Conservation (phyloP, 2,113 vertebrate species). For the Hiodon alosoides region DNA sequence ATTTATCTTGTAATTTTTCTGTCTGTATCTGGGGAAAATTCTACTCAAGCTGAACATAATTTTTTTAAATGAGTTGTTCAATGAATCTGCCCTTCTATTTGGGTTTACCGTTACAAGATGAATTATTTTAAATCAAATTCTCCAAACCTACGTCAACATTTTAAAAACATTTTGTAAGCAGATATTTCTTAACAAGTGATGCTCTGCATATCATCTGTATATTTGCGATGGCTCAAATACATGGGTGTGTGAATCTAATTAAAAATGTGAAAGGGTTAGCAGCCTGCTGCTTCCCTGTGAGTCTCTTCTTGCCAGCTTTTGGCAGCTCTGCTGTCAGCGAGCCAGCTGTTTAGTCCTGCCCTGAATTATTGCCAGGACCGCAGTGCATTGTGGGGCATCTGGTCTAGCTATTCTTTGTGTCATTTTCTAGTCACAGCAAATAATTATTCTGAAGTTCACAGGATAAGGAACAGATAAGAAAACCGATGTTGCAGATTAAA, state of each 20-base stretch:
- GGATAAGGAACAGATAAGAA: not conserved
- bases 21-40: not conserved
- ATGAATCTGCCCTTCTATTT: too few species aligned
- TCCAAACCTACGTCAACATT: slow-evolving; percentile 41
- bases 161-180: slow-evolving; percentile 63
- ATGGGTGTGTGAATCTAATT: slow-evolving; percentile 99
- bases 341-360: slow-evolving; percentile 97
- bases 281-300: slow-evolving; percentile 83
- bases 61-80: too few species aligned
- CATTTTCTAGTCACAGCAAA: slow-evolving; percentile 18
- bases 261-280: slow-evolving; percentile 99
- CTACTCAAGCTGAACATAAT: too few species aligned
- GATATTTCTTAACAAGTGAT: slow-evolving; percentile 73
- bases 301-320: slow-evolving; percentile 89
- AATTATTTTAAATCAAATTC: slow-evolving; percentile 22
- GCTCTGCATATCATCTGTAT: slow-evolving; percentile 84
- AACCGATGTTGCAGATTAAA: not conserved
- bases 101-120: not conserved
- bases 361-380: slow-evolving; percentile 86
- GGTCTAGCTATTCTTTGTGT: slow-evolving; percentile 21
- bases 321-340: slow-evolving; percentile 89
- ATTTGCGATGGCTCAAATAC: slow-evolving; percentile 98
- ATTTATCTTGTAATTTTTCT: not conserved
- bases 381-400: slow-evolving; percentile 78
- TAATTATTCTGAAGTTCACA: slow-evolving; percentile 16